Evolutionary conservation across 1,140 invertebrate species (phyloP).

Genomic region (Drosophila sechellia): DNA sequence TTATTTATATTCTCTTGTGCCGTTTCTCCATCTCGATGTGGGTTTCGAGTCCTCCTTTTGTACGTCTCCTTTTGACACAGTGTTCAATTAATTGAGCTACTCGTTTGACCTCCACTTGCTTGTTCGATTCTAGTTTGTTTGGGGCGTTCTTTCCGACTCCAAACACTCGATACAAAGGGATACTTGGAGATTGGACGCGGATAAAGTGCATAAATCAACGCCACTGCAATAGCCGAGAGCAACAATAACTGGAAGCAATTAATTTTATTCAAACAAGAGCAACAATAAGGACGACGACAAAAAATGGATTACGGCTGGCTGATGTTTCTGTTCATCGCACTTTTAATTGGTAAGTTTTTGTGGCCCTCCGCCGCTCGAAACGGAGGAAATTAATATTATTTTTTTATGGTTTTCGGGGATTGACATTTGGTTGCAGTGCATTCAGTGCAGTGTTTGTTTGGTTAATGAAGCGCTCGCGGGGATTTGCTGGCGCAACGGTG

Average conservation of each 20-base stretch:
- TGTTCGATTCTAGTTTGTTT: constrained; percentile 54
- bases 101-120: constrained; percentile 44
- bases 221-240: constrained; percentile 38
- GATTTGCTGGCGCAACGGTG: constrained; percentile 28
- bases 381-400: constrained; percentile 37
- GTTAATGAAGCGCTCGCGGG: constrained; percentile 42
- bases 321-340: constrained; percentile 60
- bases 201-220: constrained; percentile 44
- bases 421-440: background rate
- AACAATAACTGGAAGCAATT: constrained; percentile 65
- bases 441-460: constrained; percentile 34
- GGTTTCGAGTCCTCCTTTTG: constrained; percentile 12
- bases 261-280: constrained; percentile 59
- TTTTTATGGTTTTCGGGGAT: constrained; percentile 17
- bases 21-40: constrained; percentile 16
- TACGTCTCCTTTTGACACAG: constrained; percentile 61
- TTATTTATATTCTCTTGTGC: constrained; percentile 42
- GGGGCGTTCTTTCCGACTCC: constrained; percentile 19
- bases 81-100: constrained; percentile 70
- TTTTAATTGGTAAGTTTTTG: constrained; percentile 74
- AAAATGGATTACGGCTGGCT: constrained; percentile 76
- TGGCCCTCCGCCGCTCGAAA: constrained; percentile 9
- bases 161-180: constrained; percentile 35
- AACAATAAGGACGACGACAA: constrained; percentile 37
- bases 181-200: constrained; percentile 11